phyloP scores from a whole-genome alignment of 2,113 vertebrate genomes.

The Odontesthes bonariensis region DNA sequence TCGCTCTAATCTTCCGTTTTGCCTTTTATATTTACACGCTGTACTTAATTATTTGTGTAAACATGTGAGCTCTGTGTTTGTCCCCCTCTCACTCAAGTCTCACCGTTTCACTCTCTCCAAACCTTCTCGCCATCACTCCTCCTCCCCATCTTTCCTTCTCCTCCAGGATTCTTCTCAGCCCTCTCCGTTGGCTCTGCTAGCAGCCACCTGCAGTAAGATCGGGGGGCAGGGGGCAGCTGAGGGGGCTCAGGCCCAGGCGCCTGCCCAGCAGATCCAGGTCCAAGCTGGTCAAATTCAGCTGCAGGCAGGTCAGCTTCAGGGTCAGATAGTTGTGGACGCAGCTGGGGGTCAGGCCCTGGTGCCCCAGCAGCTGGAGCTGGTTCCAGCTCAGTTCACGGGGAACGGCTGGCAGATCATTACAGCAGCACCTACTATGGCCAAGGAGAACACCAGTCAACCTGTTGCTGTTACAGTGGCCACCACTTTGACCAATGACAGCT shows the following conservation, averaged over 20 bases:
- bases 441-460: conserved; percentile 90
- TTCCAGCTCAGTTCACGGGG: conserved; percentile 95
- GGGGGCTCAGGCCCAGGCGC: conserved; percentile 90
- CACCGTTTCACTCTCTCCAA: conserved; percentile 24
- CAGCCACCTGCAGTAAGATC: conserved; percentile 99
- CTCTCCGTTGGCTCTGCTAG: conserved; percentile 96
- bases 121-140: conserved; percentile 5
- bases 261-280: conserved; percentile 92
- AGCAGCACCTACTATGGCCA: conserved; percentile 88
- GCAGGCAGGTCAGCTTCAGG: conserved; percentile 93
- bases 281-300: conserved; percentile 95
- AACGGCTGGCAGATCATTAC: conserved; percentile 98
- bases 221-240: conserved; percentile 86
- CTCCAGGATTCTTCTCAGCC: conserved; percentile 96
- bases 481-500: conserved; percentile 84
- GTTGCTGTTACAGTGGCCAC: conserved; percentile 86
- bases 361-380: conserved; percentile 94
- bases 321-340: conserved; percentile 83
- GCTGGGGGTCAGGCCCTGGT: conserved; percentile 91
- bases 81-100: conserved; percentile 26
- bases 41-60: conserved; percentile 32
- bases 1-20: conserved; percentile 3
- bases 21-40: conserved; percentile 18
- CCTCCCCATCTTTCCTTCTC: conserved; percentile 14
- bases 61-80: conserved; percentile 3